Base-by-base conservation (phyloP, 30 jellyfish, hydroid and myxozoan genomes). In the Pelagia noctiluca region DNA sequence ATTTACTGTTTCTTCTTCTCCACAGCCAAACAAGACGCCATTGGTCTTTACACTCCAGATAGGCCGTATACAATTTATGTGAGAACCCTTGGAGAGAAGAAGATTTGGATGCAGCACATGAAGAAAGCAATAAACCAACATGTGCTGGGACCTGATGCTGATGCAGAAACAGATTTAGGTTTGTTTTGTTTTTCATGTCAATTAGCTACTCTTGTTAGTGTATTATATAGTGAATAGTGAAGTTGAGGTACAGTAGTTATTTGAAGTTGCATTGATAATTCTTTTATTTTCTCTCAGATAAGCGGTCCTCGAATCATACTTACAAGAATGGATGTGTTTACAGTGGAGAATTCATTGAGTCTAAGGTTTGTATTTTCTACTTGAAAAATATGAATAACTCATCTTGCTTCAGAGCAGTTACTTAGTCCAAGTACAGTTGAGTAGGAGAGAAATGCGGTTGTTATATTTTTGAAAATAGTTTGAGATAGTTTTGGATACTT, bases 1-100 rank as follows among this genome's bases (percentile, higher is more conserved):
- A n/a, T n/a, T n/a, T n/a, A n/a, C n/a, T n/a, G n/a, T n/a, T n/a
- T n/a, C 16, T 47, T 26, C 2, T 38, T 37, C 28, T 57, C 0
- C 79, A 28, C 60, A 92, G 98, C 98, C 12, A 86, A 86, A 36
- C 82, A 92, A 13, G 98, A 92, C 64, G 96, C 98, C 5, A 92
- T 92, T 53, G 98, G 95, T 2, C 50, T 92, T 50, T 83, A 87
- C 84, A 92, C 97, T 12, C 98, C 98, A 18, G 98, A 88, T 72
- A 74, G 98, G 35, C 96, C 98, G 0, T 92, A 92, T 66, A 92
- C 97, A 23, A 80, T 92, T 53, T 92, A 92, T 49, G 98, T 92
- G 47, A 96, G 97, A 8, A 50, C 88, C 1, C 72, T 23, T 33
- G 95, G 90, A 0, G 98, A 85, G 24, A 92, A 92, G 80, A 87